A percentile compares a stretch with the other conserved stretches of the same genome.
phyloP scores from a whole-genome alignment of 2,888 invertebrate species.

The Protula sp. region DNA sequence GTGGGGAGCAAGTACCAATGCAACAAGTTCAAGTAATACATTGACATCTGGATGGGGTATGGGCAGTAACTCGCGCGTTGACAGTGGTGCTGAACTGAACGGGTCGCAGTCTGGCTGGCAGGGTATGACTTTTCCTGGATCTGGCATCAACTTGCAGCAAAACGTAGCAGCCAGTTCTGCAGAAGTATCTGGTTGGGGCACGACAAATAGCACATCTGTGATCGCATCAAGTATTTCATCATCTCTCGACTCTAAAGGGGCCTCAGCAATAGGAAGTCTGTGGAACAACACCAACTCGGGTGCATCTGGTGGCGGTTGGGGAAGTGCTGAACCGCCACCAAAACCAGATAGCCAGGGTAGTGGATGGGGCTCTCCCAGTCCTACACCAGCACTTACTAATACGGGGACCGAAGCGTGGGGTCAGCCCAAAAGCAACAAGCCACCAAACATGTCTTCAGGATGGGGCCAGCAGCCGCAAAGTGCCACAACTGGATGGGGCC shows the following conservation, averaged over 20 bases:
- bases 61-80: neutral
- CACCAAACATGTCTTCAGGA: neutral
- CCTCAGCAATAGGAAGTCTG: neutral
- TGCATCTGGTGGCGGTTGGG: neutral
- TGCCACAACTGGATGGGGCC: conserved; percentile 1
- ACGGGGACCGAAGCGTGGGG: conserved; percentile 26
- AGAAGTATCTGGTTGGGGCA: neutral
- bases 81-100: neutral
- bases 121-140: neutral
- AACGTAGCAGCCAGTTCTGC: neutral
- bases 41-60: neutral
- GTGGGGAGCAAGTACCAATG: neutral
- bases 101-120: neutral
- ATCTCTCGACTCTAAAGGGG: neutral
- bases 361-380: conserved; percentile 23
- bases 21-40: neutral
- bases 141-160: neutral
- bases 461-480: conserved; percentile 5
- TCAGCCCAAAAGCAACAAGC: conserved; percentile 7
- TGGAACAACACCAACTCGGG: neutral
- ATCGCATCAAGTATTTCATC: neutral
- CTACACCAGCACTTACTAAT: conserved; percentile 20
- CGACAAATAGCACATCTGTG: conserved; percentile 1
- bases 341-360: neutral
- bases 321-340: conserved; percentile 1